phyloP scores from a whole-genome alignment of 2,113 vertebrate genomes.

The Perca flavescens region DNA sequence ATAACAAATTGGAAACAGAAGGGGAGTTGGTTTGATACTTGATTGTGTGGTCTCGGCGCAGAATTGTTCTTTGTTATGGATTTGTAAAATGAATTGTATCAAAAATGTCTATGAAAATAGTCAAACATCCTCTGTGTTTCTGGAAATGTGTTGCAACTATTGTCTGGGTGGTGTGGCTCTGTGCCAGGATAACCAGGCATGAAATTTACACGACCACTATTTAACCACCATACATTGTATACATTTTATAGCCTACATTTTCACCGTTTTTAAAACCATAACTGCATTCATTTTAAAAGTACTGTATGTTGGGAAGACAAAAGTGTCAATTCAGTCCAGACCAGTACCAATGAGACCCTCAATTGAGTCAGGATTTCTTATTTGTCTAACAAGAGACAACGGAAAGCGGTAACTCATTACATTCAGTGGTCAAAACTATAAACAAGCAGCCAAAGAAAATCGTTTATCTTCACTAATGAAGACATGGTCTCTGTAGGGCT shows the following conservation, averaged over 20 bases:
- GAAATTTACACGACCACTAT: slow-evolving; percentile 47
- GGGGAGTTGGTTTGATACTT: slow-evolving; percentile 39
- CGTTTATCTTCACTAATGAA: too few relatives aligned
- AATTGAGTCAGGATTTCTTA: too few relatives aligned
- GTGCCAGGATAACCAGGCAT: slow-evolving; percentile 59
- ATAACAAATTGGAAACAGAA: slow-evolving; percentile 72
- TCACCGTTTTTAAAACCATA: slow-evolving; percentile 31
- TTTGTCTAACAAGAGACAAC: neutral
- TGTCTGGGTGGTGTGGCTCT: slow-evolving; percentile 42
- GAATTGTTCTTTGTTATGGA: slow-evolving; percentile 50
- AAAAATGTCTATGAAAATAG: slow-evolving; percentile 34
- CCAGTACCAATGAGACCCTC: neutral
- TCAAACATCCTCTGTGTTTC: slow-evolving; percentile 49
- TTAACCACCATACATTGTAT: slow-evolving; percentile 45
- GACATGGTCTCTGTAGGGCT: neutral
- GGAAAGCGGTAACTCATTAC: neutral
- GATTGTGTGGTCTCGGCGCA: slow-evolving; percentile 60
- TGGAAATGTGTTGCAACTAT: slow-evolving; percentile 51
- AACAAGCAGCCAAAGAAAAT: neutral
- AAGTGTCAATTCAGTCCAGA: neutral
- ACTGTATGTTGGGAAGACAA: slow-evolving; percentile 13
- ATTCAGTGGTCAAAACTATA: too few relatives aligned
- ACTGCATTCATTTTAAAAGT: slow-evolving; percentile 23
- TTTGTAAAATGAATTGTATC: slow-evolving; percentile 47
- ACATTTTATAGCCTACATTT: slow-evolving; percentile 36